phyloP scores from a whole-genome alignment of 2,888 invertebrate species.

The Camptogramma bilineatum region DNA sequence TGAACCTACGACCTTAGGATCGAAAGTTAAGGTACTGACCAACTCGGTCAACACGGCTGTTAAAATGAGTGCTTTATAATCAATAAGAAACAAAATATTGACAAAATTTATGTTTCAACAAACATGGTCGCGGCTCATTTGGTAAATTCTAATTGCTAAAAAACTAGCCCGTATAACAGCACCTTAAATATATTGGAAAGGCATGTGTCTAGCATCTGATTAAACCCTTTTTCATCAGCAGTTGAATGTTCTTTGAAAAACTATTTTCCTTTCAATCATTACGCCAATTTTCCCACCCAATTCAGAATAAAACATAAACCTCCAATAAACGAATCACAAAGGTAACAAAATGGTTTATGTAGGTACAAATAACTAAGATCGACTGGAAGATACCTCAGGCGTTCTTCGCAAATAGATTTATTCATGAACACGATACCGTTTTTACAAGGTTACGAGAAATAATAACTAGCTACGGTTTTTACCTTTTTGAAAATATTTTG shows the following conservation, averaged over 20 bases:
- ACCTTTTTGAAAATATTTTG: background rate
- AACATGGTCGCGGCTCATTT: too few relatives aligned
- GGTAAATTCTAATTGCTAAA: too few relatives aligned
- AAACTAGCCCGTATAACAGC: too few relatives aligned
- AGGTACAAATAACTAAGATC: slow-evolving; percentile 56
- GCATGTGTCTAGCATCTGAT: too few relatives aligned
- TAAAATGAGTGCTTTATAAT: too few relatives aligned
- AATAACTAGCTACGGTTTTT: background rate
- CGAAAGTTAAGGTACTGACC: too few relatives aligned
- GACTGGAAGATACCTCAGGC: slow-evolving; percentile 52
- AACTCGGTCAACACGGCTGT: too few relatives aligned
- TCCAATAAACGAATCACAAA: slow-evolving; percentile 40
- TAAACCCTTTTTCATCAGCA: background rate
- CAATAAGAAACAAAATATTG: too few relatives aligned
- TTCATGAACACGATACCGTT: slow-evolving; percentile 46
- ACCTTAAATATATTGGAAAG: too few relatives aligned
- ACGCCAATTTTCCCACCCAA: slow-evolving; percentile 15
- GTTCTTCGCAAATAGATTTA: slow-evolving; percentile 53
- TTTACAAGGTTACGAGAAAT: slow-evolving; percentile 7
- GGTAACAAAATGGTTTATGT: slow-evolving; percentile 42
- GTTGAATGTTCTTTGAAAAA: background rate
- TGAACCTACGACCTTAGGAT: too few relatives aligned
- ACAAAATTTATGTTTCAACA: too few relatives aligned
- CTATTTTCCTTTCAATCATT: background rate
- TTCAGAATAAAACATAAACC: slow-evolving; percentile 23